Evolutionary conservation across 2,113 vertebrate genomes (phyloP), one percentile per base, ranked within the genome.

Genomic region (Acrocephalus arundinaceus): DNA sequence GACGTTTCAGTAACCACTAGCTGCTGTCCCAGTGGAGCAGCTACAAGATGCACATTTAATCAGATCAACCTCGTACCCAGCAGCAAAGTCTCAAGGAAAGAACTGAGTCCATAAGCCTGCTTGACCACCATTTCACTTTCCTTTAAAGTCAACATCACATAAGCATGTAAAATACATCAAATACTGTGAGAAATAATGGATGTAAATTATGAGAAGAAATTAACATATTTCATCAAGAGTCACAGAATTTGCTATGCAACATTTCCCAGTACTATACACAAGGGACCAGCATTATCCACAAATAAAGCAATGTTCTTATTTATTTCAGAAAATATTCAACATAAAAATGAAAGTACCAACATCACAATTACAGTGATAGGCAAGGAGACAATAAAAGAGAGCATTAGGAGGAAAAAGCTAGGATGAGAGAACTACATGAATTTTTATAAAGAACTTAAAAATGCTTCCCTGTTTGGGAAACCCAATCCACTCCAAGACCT

Each of bases 241-340:
- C 67, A 91, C 11, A 80, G 59, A 62, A 94, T 92, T 95, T 96
- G 79, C 90, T 90, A 94, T 73, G 94, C 88, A 94, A 93, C 88
- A 93, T 85, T 92, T 90, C 37, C 23, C 59, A 49, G 81, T 54
- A 82, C 28, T 20, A 30, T 46, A 76, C 62, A 41, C 85, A 93
- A 35, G 54, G 70, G 80, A 94, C 46, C 55, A 67, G 65, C 31
- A 65, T 46, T 76, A 91, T 75, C 52, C 79, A 94, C 92, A 81
- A 88, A 93, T 83, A 68, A 95, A 95, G 88, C 58, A 63, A 49
- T 6, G 8, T 72, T 87, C 91, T 81, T 84, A 90, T 84, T 95
- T 71, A 94, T 86, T 93, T 79, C 88, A 94, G 68, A 90, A 89
- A 90, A 73, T 45, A 77, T 57, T 92, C 72, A 93, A 55, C 46